These are phyloP conservation scores for Temnothorax unifasciatus DNA, from an alignment of 2,888 invertebrate genomes.

Conservation along the genomic window DNA sequence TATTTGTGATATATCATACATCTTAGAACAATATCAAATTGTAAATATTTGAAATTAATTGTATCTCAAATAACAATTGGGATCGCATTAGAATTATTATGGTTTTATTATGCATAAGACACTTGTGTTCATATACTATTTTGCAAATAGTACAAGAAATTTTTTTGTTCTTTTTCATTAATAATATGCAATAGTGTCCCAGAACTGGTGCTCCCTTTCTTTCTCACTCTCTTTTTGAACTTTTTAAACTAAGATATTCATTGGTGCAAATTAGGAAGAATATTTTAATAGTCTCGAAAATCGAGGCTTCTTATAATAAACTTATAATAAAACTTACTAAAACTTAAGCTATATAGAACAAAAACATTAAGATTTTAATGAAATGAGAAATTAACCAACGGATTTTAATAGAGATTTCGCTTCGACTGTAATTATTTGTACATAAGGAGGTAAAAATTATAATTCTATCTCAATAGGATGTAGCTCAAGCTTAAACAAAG, in stretches of 20 bases:
- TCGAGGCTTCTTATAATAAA: neutral
- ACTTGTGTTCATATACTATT: conserved; percentile 39
- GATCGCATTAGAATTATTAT: conserved; percentile 35
- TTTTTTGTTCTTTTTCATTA: neutral
- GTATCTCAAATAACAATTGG: conserved; percentile 8
- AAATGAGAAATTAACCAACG: neutral
- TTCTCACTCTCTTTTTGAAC: neutral
- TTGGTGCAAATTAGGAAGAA: conserved; percentile 19
- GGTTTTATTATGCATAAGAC: conserved; percentile 49
- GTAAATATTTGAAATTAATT: conserved; percentile 52
- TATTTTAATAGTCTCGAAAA: neutral
- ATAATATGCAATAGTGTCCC: neutral
- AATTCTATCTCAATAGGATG: neutral
- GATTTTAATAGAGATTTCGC: neutral
- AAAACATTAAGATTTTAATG: neutral
- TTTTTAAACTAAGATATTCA: conserved; percentile 3
- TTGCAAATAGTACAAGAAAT: conserved; percentile 18
- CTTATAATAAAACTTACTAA: neutral
- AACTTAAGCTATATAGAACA: neutral
- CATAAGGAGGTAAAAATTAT: neutral
- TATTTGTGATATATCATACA: conserved; percentile 67
- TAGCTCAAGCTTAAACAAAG: neutral
- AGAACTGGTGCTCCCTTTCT: conserved; percentile 18
- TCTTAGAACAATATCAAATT: conserved; percentile 64
- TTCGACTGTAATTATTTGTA: neutral